Conservation (phyloP, 1,140 invertebrate species). For the Caenorhabditis brenneri region DNA sequence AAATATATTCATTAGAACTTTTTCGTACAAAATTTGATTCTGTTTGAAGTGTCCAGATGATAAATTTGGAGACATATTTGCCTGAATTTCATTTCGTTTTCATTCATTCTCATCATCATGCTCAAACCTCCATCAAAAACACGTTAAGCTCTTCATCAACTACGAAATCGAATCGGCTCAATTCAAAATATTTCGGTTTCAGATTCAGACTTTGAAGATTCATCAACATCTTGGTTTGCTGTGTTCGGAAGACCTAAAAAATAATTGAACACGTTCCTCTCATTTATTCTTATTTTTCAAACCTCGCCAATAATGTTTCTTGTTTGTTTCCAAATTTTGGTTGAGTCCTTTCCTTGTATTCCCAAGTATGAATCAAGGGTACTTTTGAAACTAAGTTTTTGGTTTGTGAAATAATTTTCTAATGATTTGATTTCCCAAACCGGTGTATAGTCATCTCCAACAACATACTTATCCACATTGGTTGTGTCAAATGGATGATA, state of each 20-base stretch:
- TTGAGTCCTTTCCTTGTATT: constrained; percentile 76
- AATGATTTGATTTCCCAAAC: constrained; percentile 89
- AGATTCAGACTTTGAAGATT: constrained; percentile 26
- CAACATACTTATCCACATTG: constrained; percentile 86
- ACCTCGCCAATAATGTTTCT: constrained; percentile 81
- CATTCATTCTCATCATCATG: background rate
- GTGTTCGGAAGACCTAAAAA: constrained; percentile 70
- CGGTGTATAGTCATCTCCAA: constrained; percentile 91
- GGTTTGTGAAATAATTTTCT: constrained; percentile 79
- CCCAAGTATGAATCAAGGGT: constrained; percentile 83
- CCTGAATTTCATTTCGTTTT: constrained; percentile 72
- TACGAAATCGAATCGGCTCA: constrained; percentile 90
- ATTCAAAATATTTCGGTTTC: constrained; percentile 84
- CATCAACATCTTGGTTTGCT: constrained; percentile 46
- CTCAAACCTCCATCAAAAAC: constrained; percentile 82
- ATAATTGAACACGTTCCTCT: too few relatives aligned
- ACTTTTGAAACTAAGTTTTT: constrained; percentile 85
- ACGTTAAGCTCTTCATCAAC: constrained; percentile 86
- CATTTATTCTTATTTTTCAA: background rate
- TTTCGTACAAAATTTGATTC: constrained; percentile 86
- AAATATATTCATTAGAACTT: constrained; percentile 86
- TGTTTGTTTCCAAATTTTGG: constrained; percentile 82
- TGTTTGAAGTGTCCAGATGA: constrained; percentile 88
- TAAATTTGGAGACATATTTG: constrained; percentile 96
- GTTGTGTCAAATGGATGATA: constrained; percentile 88